Base-by-base conservation (phyloP, 2,797 vertebrate species). In the Microhierax caerulescens region DNA sequence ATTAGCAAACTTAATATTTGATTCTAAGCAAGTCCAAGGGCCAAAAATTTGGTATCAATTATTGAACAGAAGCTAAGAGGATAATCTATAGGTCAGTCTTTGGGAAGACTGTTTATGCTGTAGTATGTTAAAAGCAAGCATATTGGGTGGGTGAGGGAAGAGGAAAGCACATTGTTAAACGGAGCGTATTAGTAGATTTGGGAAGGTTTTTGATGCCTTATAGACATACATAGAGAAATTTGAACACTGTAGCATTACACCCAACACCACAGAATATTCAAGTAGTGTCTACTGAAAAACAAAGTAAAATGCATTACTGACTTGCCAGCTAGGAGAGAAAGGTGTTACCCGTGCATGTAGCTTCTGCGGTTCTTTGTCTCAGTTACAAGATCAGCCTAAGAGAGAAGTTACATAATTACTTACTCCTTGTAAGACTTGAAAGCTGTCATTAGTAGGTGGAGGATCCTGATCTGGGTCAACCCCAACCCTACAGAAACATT, bases 351-450 rank as follows among this genome's bases (percentile, higher is more conserved):
- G 57, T 24, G 60, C 86, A 75, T 4, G 4, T n/a, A 67, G n/a
- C 60, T 79, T 82, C 85, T 74, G 68, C 45, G 61, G 56, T 73
- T 90, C 74, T 70, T 74, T 10, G 0, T n/a, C 45, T 54, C 23
- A 37, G 24, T 64, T 83, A 60, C 45, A 79, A 83, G 48, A 90
- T 16, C 43, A 95, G 57, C 67, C 69, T 74, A 34, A 68, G 30
- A 96, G 89, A 64, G 96, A 97, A 90, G 57, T 84, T 88, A 74
- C 12, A 16, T 59, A 37, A 82, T 96, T 96, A 97, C 99, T 99
- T 98, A 99, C 99, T 98, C 98, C 99, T 97, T 99, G 99, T 88
- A 99, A 98, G 95, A 99, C 99, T 98, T 99, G 99, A 98, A 99
- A 99, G 98, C 98, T 99, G 98, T 99, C 99, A 23, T 98, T 98